Percentiles rank a stretch among this genome's conserved stretches.
phyloP scores from a whole-genome alignment of 2,113 vertebrate genomes.

The Gasterosteus nipponicus region DNA sequence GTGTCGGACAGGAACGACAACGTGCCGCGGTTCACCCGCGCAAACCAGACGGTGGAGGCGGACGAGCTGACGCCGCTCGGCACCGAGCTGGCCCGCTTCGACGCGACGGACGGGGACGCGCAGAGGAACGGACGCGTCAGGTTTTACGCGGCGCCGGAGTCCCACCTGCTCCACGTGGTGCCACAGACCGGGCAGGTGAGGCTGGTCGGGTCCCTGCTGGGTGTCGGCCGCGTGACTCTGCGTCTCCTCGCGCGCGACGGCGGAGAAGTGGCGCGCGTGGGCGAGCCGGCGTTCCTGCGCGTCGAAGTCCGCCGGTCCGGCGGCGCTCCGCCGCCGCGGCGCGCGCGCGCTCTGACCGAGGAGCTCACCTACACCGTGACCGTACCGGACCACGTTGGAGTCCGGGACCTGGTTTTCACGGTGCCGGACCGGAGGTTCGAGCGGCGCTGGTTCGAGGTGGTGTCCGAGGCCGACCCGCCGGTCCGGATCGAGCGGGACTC shows the following conservation, averaged over 20 bases:
- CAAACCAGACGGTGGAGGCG: conserved; percentile 60
- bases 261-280: conserved; percentile 64
- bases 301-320: conserved; percentile 44
- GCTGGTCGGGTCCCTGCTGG: conserved; percentile 75
- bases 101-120: conserved; percentile 73
- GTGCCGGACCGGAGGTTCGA: conserved; percentile 82
- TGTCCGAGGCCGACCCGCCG: conserved; percentile 67
- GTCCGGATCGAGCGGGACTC: conserved; percentile 85
- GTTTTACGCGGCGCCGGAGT: conserved; percentile 71
- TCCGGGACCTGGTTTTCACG: conserved; percentile 86
- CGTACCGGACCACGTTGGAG: conserved; percentile 75
- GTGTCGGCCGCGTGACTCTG: conserved; percentile 61
- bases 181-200: conserved; percentile 80
- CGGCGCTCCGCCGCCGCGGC: conserved; percentile 52
- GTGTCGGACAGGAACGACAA: conserved; percentile 82
- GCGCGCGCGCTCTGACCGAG: conserved; percentile 68
- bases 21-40: conserved; percentile 67
- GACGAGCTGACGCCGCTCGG: conserved; percentile 75
- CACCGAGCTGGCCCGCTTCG: conserved; percentile 72
- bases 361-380: conserved; percentile 81
- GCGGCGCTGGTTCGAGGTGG: conserved; percentile 84
- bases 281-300: conserved; percentile 69
- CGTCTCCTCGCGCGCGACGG: conserved; percentile 73
- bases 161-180: conserved; percentile 76
- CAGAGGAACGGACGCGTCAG: conserved; percentile 75